Conservation (phyloP, 2,113 vertebrate species). For the Nanorana parkeri region DNA sequence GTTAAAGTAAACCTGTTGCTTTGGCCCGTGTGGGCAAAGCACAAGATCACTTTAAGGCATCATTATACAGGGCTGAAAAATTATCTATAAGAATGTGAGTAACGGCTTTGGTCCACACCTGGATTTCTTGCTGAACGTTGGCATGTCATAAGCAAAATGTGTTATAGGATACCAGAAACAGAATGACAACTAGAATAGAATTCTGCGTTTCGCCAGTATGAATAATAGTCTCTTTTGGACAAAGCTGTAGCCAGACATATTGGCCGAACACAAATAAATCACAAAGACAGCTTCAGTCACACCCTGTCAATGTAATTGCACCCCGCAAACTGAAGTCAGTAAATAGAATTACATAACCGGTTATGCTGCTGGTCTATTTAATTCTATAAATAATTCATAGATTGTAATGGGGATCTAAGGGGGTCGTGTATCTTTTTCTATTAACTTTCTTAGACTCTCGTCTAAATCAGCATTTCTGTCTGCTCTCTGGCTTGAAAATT, state of each 20-base stretch:
- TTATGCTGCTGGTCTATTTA: conserved; percentile 53
- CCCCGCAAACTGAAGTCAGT: conserved; percentile 54
- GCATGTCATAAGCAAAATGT: conserved; percentile 4
- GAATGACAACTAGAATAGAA: conserved; percentile 10
- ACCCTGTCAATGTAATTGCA: conserved; percentile 56
- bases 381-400: conserved; percentile 56
- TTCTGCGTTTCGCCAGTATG: conserved; percentile 2
- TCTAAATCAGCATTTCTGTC: conserved; percentile 55
- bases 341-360: conserved; percentile 52
- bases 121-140: background rate
- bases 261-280: conserved; percentile 37
- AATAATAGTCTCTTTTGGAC: conserved; percentile 42
- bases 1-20: too few relatives aligned
- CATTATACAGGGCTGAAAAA: conserved; percentile 7
- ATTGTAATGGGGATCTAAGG: conserved; percentile 53
- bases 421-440: conserved; percentile 53
- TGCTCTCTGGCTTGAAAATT: conserved; percentile 32
- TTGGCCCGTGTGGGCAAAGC: background rate
- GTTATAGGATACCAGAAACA: conserved; percentile 13
- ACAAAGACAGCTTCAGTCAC: conserved; percentile 52
- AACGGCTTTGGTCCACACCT: background rate
- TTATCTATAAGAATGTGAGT: background rate
- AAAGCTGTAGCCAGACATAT: conserved; percentile 30
- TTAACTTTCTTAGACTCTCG: conserved; percentile 52
- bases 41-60: background rate